These are phyloP conservation scores for Drosophila mettleri DNA, from an alignment of 2,888 invertebrate genomes.

Conservation along the genomic window DNA sequence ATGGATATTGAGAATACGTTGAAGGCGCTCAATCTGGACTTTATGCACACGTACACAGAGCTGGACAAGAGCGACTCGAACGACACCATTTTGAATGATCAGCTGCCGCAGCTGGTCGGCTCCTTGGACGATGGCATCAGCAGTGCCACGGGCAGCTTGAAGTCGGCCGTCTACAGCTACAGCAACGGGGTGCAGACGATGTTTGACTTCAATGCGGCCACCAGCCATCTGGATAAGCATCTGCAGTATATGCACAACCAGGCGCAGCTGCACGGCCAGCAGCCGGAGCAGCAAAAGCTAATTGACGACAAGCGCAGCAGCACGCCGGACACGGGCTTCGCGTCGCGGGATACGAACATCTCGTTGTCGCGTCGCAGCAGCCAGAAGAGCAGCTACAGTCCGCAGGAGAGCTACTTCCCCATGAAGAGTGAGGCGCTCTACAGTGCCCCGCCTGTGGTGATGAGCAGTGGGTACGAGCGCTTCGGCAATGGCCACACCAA, in stretches of 20 bases:
- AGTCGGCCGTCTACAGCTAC: conserved; percentile 82
- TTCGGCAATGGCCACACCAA: conserved; percentile 67
- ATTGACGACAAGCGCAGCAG: conserved; percentile 84
- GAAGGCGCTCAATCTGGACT: conserved; percentile 85
- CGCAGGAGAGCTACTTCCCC: conserved; percentile 82
- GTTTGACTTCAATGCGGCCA: conserved; percentile 84
- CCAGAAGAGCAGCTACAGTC: conserved; percentile 85
- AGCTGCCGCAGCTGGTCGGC: conserved; percentile 80
- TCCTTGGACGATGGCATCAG: conserved; percentile 83
- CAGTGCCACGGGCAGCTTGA: conserved; percentile 83
- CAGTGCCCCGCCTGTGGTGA: conserved; percentile 67
- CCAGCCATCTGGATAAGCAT: conserved; percentile 84
- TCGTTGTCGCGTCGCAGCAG: conserved; percentile 85
- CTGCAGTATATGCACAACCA: conserved; percentile 82
- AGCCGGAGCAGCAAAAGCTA: conserved; percentile 67
- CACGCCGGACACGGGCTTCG: conserved; percentile 85
- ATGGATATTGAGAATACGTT: conserved; percentile 85
- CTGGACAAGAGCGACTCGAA: conserved; percentile 85
- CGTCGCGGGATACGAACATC: conserved; percentile 84
- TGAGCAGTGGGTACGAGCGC: conserved; percentile 72
- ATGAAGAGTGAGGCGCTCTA: conserved; percentile 62
- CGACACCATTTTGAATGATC: conserved; percentile 84
- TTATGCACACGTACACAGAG: conserved; percentile 85
- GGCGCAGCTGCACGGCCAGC: conserved; percentile 64
- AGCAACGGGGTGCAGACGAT: conserved; percentile 82